Conservation (phyloP, 2,113 vertebrate genomes). For the Elanus axillaris region DNA sequence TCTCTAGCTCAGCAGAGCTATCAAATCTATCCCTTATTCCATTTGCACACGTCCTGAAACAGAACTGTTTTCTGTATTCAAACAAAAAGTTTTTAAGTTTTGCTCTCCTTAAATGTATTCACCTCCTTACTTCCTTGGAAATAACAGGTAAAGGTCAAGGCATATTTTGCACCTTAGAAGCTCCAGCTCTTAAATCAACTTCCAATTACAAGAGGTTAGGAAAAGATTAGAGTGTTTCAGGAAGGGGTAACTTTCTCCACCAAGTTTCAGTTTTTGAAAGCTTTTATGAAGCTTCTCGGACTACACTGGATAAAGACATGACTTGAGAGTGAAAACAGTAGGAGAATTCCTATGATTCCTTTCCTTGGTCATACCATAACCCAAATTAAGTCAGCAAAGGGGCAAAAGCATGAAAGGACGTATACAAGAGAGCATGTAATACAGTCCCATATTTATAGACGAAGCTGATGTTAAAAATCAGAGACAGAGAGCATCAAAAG, state of each 20-base stretch:
- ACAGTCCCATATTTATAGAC: neutral
- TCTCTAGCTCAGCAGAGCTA: neutral
- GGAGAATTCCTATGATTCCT: neutral
- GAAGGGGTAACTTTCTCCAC: neutral
- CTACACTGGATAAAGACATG: neutral
- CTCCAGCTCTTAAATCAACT: neutral
- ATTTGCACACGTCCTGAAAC: neutral
- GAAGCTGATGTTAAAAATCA: neutral
- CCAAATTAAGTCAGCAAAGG: neutral
- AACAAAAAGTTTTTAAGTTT: neutral
- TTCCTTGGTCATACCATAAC: neutral
- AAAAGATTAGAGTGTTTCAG: neutral
- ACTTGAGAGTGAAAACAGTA: neutral
- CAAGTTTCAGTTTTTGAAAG: neutral
- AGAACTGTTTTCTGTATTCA: neutral
- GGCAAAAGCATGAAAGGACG: neutral
- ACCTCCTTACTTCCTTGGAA: neutral
- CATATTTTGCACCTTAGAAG: neutral
- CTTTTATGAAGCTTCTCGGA: neutral
- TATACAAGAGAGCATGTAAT: neutral
- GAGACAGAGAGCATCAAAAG: neutral
- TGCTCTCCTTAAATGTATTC: neutral
- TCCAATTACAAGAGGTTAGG: neutral
- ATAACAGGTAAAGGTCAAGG: neutral
- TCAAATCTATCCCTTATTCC: neutral